These are phyloP conservation scores for Drosophila nebulosa DNA, from an alignment of 1,140 invertebrate species.

Conservation along the genomic window DNA sequence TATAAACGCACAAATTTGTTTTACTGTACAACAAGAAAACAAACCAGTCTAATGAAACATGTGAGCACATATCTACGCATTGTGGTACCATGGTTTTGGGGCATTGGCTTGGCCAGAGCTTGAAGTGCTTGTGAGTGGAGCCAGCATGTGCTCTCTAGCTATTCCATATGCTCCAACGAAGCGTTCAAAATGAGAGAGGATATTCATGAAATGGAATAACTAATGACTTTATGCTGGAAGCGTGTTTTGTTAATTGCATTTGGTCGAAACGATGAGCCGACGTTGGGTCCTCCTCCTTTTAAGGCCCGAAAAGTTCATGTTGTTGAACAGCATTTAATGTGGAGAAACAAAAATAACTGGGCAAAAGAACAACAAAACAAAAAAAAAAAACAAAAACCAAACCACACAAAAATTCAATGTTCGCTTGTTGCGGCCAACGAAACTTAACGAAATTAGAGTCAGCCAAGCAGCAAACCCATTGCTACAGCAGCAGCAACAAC, in stretches of 20 bases:
- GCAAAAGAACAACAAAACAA: conserved; percentile 8
- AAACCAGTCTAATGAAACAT: conserved; percentile 3
- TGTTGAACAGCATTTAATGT: conserved; percentile 60
- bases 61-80: conserved; percentile 15
- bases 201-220: conserved; percentile 79
- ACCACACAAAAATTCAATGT: conserved; percentile 51
- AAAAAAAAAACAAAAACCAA: not conserved
- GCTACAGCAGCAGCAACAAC: conserved; percentile 39
- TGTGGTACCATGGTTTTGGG: conserved; percentile 26
- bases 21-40: not conserved
- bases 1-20: not conserved
- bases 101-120: conserved; percentile 34
- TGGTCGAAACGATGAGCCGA: conserved; percentile 56
- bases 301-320: not conserved
- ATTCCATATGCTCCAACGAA: conserved; percentile 63
- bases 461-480: conserved; percentile 49
- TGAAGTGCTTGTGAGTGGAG: conserved; percentile 9
- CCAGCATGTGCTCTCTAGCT: conserved; percentile 19
- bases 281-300: conserved; percentile 12
- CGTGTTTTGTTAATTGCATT: conserved; percentile 79
- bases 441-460: conserved; percentile 75
- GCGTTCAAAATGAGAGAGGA: conserved; percentile 62
- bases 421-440: conserved; percentile 65
- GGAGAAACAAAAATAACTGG: conserved; percentile 23
- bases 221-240: conserved; percentile 78